Conservation (phyloP, 2,888 invertebrate species). For the Microdon myrmicae region DNA sequence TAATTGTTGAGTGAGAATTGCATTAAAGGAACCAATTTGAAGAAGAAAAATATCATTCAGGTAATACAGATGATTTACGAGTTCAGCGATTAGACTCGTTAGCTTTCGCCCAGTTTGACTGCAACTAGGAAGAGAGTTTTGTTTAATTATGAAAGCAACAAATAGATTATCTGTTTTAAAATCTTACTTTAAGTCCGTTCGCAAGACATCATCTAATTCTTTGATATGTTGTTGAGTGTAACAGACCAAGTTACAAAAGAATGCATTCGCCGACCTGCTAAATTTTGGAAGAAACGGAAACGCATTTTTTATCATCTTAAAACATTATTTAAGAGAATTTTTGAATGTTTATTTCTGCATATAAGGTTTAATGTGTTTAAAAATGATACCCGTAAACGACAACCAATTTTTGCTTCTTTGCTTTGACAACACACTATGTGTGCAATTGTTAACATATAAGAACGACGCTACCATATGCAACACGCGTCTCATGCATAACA, state of each 20-base stretch:
- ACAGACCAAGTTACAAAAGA: slow-evolving; percentile 99
- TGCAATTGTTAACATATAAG: too few species aligned
- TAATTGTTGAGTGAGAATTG: slow-evolving; percentile 92
- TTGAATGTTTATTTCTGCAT: too few species aligned
- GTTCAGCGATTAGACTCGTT: slow-evolving; percentile 95
- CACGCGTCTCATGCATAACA: too few species aligned
- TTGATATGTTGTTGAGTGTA: slow-evolving; percentile 98
- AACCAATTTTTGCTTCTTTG: too few species aligned
- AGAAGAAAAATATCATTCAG: slow-evolving; percentile 95
- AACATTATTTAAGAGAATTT: slow-evolving; percentile 1
- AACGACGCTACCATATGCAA: too few species aligned
- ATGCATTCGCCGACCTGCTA: slow-evolving; percentile 90
- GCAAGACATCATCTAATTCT: slow-evolving; percentile 92
- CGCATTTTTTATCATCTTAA: slow-evolving; percentile 21
- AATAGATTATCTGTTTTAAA: too few species aligned
- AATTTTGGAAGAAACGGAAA: slow-evolving; percentile 23
- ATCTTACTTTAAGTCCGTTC: slow-evolving; percentile 92
- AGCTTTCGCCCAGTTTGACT: slow-evolving; percentile 91
- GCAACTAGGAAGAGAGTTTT: slow-evolving; percentile 70
- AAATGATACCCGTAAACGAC: too few species aligned
- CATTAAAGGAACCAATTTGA: slow-evolving; percentile 91
- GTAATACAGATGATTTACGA: slow-evolving; percentile 96
- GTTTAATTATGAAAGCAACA: background rate
- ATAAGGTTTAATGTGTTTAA: too few species aligned
- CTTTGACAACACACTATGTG: too few species aligned